phyloP scores from a whole-genome alignment of 2,888 invertebrate species.

The Griposia aprilina region DNA sequence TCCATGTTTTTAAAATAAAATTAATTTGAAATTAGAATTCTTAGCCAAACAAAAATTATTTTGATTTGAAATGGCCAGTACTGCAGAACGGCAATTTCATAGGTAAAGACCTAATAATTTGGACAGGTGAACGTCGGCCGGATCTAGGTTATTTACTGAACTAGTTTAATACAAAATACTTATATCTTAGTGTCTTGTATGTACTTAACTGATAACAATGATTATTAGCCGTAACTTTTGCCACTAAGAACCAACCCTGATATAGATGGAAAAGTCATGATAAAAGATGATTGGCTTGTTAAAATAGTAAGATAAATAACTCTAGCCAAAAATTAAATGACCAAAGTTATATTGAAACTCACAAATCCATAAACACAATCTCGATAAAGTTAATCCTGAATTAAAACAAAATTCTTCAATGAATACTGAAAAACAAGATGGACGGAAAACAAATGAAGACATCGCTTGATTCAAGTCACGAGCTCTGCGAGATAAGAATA shows the following conservation, averaged over 20 bases:
- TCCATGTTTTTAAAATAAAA: no score
- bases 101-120: no score
- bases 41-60: no score
- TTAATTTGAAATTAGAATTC: no score
- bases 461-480: slow-evolving; percentile 55
- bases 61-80: no score
- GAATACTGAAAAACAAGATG: slow-evolving; percentile 54
- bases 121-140: no score
- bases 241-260: background rate
- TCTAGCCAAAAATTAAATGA: background rate
- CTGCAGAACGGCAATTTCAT: no score
- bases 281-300: background rate
- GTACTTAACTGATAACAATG: background rate
- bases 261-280: background rate
- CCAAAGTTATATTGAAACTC: background rate
- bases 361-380: background rate
- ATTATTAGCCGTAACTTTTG: background rate
- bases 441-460: slow-evolving; percentile 51
- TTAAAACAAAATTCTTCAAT: slow-evolving; percentile 38
- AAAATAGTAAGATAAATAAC: background rate
- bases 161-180: background rate
- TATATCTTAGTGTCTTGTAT: background rate
- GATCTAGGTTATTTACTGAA: background rate
- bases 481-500: slow-evolving; percentile 34
- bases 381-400: slow-evolving; percentile 14